Base-by-base conservation (phyloP, 2,113 vertebrate genomes). In the Gorsachius goisagi region DNA sequence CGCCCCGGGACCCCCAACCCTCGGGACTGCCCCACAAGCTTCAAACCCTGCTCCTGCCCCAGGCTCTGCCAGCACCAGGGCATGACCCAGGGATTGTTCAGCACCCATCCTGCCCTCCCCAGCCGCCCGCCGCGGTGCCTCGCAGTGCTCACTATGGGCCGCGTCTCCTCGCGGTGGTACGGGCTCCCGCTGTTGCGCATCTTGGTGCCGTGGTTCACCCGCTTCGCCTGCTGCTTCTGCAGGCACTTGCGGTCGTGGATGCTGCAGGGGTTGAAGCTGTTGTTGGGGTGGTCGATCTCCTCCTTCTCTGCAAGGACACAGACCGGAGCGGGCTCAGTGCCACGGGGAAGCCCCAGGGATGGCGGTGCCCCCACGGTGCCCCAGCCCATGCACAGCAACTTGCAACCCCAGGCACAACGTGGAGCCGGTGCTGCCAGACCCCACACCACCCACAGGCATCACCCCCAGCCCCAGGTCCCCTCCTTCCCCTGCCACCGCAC, bases 251-350 rank as follows among this genome's bases (percentile, higher is more conserved):
- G 99, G 97, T 99, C 99, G 1, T 99, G 98, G 67, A 98, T 98
- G 59, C 98, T 98, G 97, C 99, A 99, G 28, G 99, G 99, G 97
- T 97, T 99, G 96, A 99, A 99, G 98, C 98, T 99, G 98, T 98
- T 99, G 97, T 99, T 99, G 18, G 99, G 98, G 78, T 99, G 98
- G 18, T 99, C 99, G 0, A 98, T 98, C 90, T 98, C 99, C 73
- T 98, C 98, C 87, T 98, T 98, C 37, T 99, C 99, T 98, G 97
- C 94, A n/a, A 81, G 37, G 80, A 69, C 24, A 88, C 37, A 23
- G 59, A 82, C 4, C 30, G 1, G 9, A 19, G 14, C 10, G 52
- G 26, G 27, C 32, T 94, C 82, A 89, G 73, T 7, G 19, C 45
- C 10, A 1, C 0, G 0, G 35, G 72, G 68, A 37, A 17, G 10